Base-by-base conservation (phyloP, 37 sponge, comb jelly and placozoan species). In the Crambe crambe region DNA sequence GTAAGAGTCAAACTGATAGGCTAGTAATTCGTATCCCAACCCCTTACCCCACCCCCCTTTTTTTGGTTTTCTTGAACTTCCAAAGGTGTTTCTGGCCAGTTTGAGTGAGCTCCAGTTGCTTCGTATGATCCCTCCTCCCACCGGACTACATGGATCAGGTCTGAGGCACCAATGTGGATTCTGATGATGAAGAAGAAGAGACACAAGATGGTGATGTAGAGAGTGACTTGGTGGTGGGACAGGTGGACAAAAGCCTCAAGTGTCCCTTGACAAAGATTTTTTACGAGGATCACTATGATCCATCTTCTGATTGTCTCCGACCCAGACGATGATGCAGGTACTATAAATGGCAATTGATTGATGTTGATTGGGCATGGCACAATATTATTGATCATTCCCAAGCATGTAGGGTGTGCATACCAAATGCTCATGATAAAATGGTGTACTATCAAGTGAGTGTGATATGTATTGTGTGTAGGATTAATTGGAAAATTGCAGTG, bases 221-320 rank as follows among this genome's bases (percentile, higher is more conserved):
- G 12, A 64, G 56, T 25, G 86, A 87, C 2, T 21, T 80, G 23
- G 66, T 62, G 42, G 42, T 80, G 68, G 70, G 82, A 3, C 85
- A 85, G 58, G 84, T 87, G n/a, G 54, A 86, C 34, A 74, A 72
- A 43, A 78, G 87, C 21, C 72, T 91, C 2, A 58, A 63, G 36
- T 92, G 93, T 81, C 93, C 93, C 12, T 61, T 92, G 22, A 88
- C 93, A n/a, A 80, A 74, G 59, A 65, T 56, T 29, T 65, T 56
- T 30, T 29, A 85, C 4, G 89, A 82, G 21, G 78, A 88, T 9
- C 93, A n/a, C n/a, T n/a, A n/a, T n/a, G n/a, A n/a, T n/a, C n/a
- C n/a, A n/a, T n/a, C n/a, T n/a, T n/a, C n/a, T n/a, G n/a, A n/a
- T n/a, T n/a, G n/a, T n/a, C n/a, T n/a, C n/a, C n/a, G n/a, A n/a